These are phyloP conservation scores for Drosophila insularis DNA, from an alignment of 1,140 invertebrate species.

Conservation along the genomic window DNA sequence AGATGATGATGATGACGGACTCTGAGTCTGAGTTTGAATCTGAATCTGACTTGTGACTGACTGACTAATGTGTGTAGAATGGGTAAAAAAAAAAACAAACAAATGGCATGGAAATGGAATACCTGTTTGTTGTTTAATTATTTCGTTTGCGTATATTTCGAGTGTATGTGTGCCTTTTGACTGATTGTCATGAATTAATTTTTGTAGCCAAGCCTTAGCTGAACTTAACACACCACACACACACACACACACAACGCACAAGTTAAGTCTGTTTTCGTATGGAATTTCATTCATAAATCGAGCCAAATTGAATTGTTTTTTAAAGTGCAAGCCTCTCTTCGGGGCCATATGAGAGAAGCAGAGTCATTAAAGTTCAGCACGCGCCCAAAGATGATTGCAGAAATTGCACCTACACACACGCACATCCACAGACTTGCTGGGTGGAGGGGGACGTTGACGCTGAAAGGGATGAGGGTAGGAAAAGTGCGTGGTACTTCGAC, in stretches of 20 bases:
- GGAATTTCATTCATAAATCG: slow-evolving; percentile 75
- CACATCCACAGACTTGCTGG: neutral
- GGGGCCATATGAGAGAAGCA: slow-evolving; percentile 52
- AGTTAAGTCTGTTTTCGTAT: slow-evolving; percentile 22
- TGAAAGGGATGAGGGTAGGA: neutral
- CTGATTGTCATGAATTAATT: slow-evolving; percentile 80
- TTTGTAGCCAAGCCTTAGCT: slow-evolving; percentile 60
- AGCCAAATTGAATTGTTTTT: slow-evolving; percentile 78
- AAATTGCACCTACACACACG: slow-evolving; percentile 77
- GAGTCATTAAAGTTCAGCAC: slow-evolving; percentile 66
- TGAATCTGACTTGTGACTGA: slow-evolving; percentile 27
- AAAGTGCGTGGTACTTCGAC: slow-evolving; percentile 76
- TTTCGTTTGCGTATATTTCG: slow-evolving; percentile 79
- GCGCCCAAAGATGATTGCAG: slow-evolving; percentile 76
- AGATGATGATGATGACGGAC: slow-evolving; percentile 17
- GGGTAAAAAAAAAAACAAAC: slow-evolving; percentile 47
- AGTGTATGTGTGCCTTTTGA: slow-evolving; percentile 60
- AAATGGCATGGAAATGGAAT: slow-evolving; percentile 59
- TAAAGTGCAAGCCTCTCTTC: slow-evolving; percentile 53
- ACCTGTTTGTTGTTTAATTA: slow-evolving; percentile 79
- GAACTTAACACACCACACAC: slow-evolving; percentile 13
- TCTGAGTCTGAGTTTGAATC: slow-evolving; percentile 12
- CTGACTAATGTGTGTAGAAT: slow-evolving; percentile 76
- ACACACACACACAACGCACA: neutral
- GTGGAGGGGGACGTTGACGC: neutral